A percentile compares a stretch with the other conserved stretches of the same genome.
Conservation (phyloP, 2,888 invertebrate species). For the Drosophila yooni region DNA sequence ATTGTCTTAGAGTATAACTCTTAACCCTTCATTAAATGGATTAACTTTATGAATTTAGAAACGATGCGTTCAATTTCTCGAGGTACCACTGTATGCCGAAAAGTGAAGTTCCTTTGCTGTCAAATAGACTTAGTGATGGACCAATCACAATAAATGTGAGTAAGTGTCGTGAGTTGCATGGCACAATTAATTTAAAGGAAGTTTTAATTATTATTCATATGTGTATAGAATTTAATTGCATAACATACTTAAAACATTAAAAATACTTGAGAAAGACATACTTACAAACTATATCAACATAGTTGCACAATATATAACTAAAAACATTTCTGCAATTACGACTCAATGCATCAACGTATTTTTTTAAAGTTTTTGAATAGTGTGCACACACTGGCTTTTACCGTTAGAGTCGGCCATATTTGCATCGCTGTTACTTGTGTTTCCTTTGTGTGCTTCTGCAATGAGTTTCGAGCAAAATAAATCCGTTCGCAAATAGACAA, state of each 20-base stretch:
- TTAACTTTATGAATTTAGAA: not conserved
- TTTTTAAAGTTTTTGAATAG: not conserved
- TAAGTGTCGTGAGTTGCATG: not conserved
- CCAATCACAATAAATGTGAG: not conserved
- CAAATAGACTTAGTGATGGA: not conserved
- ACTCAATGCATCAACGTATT: not conserved
- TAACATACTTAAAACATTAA: not conserved
- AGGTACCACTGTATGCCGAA: not conserved
- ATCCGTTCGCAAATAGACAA: not conserved
- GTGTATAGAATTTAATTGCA: not conserved
- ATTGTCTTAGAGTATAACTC: not conserved
- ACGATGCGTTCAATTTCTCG: not conserved
- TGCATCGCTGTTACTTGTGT: conserved; percentile 5
- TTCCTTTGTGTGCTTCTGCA: conserved; percentile 6
- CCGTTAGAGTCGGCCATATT: conserved; percentile 57
- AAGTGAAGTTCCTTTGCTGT: not conserved
- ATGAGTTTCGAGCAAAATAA: conserved; percentile 6
- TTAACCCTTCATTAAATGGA: too few relatives aligned
- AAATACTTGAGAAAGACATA: not conserved
- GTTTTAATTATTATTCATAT: not conserved
- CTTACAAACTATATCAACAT: not conserved
- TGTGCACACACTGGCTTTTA: conserved; percentile 23
- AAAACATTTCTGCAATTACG: not conserved
- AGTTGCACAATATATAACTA: not conserved
- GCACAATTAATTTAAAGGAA: not conserved